A percentile compares a stretch with the other conserved stretches of the same genome.
Conservation (phyloP, 2,113 vertebrate genomes). For the Anolis sagrei region DNA sequence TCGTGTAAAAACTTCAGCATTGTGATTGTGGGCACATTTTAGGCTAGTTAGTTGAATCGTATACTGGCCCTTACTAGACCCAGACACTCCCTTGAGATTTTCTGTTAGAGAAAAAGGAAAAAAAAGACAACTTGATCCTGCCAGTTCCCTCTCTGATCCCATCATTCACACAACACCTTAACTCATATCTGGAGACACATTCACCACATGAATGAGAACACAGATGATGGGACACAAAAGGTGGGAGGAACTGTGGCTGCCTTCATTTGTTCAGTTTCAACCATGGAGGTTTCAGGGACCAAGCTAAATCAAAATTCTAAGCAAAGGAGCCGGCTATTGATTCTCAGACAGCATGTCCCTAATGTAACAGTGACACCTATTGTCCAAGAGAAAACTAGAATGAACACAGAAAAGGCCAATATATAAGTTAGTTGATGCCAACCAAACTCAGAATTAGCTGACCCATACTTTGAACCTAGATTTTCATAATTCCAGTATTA, state of each 20-base stretch:
- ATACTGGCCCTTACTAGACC: no score
- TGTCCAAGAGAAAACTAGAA: conserved; percentile 7
- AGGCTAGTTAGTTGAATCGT: no score
- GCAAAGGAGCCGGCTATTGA: background rate
- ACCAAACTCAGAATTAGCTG: background rate
- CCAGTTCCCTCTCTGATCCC: background rate
- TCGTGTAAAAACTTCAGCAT: background rate
- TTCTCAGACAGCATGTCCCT: background rate
- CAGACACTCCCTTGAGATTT: no score
- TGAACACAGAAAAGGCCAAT: background rate
- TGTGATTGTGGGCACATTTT: background rate
- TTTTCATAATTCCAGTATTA: background rate
- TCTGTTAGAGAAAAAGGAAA: no score
- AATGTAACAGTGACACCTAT: conserved; percentile 62
- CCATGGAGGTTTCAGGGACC: background rate
- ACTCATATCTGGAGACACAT: background rate
- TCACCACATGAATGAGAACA: background rate
- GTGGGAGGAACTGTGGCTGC: background rate
- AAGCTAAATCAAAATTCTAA: background rate
- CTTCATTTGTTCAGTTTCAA: background rate
- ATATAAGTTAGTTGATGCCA: background rate
- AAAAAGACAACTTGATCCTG: background rate
- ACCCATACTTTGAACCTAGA: background rate
- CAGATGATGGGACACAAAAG: background rate
- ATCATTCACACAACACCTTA: background rate